Base-by-base conservation (phyloP, 2,113 vertebrate genomes). In the Struthio camelus region DNA sequence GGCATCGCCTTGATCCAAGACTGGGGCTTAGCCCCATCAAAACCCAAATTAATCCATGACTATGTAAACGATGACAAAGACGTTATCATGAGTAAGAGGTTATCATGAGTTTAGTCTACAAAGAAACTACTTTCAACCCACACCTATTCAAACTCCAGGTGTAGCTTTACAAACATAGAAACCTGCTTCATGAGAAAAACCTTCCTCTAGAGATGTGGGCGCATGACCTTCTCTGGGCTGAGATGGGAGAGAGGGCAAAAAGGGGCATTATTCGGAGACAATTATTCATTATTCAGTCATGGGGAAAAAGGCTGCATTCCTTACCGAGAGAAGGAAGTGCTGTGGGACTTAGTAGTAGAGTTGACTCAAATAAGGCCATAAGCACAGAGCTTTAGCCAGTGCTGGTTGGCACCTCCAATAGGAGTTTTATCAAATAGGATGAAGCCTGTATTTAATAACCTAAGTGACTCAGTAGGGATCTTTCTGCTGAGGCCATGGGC, bases 101-200 rank as follows among this genome's bases (percentile, higher is more conserved):
- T 93, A 87, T 65, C n/a, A 5, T 8, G 44, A 94, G 78, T 89
- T 91, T 56, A 87, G 79, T 44, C 40, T 67, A 72, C 65, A 85
- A 89, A 89, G 46, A 69, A 87, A 89, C 3, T 1, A 51, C 62
- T 91, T 95, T 32, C 87, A 85, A 71, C 62, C 81, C 93, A 93
- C 89, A 22, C 94, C 89, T 89, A 40, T 80, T 96, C 78, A 80
- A 51, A 61, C 32, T 10, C 15, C 80, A 94, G 91, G 87, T 79
- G 91, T 89, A 95, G 58, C 61, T 92, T 85, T 85, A 28, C 61
- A 87, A 92, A 92, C 80, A 95, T 59, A 65, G 85, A 79, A 95
- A 82, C 22, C 51, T 4, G 9, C 24, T 72, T 87, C 76, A 87
- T 40, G 78, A 89, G 94, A 44, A 89, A 59, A 80, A 48, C n/a